These are phyloP conservation scores for Micromesistius poutassou DNA, from an alignment of 2,797 vertebrate genomes.

Conservation along the genomic window DNA sequence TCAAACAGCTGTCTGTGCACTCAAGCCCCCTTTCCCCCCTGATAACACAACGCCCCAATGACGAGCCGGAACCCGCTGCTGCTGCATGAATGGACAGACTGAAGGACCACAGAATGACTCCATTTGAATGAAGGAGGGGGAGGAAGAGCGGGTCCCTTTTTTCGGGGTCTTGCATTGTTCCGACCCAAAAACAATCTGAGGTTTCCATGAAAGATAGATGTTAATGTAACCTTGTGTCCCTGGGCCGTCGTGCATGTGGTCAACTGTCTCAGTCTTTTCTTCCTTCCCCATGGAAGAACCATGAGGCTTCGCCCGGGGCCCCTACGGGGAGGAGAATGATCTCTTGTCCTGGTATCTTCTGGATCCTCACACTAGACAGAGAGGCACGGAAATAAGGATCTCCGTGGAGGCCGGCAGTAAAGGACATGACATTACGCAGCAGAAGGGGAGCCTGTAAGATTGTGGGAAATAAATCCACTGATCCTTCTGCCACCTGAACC, in stretches of 20 bases:
- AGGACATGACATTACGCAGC: background rate
- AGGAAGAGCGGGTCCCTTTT: background rate
- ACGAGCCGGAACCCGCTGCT: constrained; percentile 49
- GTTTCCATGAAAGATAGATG: constrained; percentile 33
- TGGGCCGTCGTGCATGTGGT: constrained; percentile 26
- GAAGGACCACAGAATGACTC: background rate
- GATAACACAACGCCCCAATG: constrained; percentile 35
- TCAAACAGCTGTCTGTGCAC: constrained; percentile 63
- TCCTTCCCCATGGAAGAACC: background rate
- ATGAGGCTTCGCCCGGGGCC: background rate
- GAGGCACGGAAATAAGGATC: background rate
- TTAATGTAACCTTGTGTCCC: constrained; percentile 61
- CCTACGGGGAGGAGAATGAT: background rate
- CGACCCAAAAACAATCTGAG: constrained; percentile 2
- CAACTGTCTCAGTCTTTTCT: constrained; percentile 42
- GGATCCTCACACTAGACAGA: background rate
- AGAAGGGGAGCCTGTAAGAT: background rate
- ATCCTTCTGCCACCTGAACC: background rate
- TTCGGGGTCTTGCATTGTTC: constrained; percentile 7
- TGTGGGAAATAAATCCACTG: background rate
- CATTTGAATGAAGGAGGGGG: background rate
- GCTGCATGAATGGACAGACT: constrained; percentile 43
- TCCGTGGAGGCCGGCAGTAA: background rate
- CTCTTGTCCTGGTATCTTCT: background rate
- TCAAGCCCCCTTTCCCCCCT: constrained; percentile 29